A percentile compares a stretch with the other conserved stretches of the same genome.
Evolutionary conservation across 2,888 invertebrate genomes (phyloP).

Genomic region (Carabus problematicus): DNA sequence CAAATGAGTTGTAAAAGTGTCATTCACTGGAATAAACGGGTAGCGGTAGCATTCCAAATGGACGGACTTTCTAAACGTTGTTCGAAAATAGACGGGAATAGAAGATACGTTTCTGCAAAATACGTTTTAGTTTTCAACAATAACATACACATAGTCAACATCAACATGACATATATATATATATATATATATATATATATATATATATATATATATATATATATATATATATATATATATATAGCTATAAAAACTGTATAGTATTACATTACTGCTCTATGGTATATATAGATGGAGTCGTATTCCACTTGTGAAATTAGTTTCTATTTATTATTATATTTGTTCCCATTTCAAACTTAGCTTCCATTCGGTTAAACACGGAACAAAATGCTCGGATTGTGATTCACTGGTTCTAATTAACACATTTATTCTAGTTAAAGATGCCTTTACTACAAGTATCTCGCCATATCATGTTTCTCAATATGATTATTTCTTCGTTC

Average conservation of each 20-base stretch:
- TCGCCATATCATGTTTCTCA: no score
- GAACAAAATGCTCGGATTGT: neutral
- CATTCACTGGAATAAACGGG: conserved; percentile 37
- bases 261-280: no score
- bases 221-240: no score
- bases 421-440: conserved; percentile 7
- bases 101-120: conserved; percentile 32
- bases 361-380: no score
- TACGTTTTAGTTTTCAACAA: conserved; percentile 25
- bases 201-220: no score
- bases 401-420: conserved; percentile 9
- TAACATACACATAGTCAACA: no score
- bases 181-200: no score
- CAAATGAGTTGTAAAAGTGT: conserved; percentile 43
- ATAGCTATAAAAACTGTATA: no score
- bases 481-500: no score
- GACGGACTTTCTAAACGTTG: conserved; percentile 34
- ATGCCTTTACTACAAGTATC: neutral
- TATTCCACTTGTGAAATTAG: conserved; percentile 33
- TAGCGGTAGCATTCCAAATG: conserved; percentile 12
- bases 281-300: neutral
- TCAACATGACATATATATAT: no score
- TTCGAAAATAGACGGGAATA: conserved; percentile 21
- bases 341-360: neutral
- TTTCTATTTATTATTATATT: conserved; percentile 38